Percentiles rank a stretch among this genome's conserved stretches.
These are phyloP conservation scores for Adela reaumurella DNA, from an alignment of 2,888 invertebrate genomes.

Conservation along the genomic window DNA sequence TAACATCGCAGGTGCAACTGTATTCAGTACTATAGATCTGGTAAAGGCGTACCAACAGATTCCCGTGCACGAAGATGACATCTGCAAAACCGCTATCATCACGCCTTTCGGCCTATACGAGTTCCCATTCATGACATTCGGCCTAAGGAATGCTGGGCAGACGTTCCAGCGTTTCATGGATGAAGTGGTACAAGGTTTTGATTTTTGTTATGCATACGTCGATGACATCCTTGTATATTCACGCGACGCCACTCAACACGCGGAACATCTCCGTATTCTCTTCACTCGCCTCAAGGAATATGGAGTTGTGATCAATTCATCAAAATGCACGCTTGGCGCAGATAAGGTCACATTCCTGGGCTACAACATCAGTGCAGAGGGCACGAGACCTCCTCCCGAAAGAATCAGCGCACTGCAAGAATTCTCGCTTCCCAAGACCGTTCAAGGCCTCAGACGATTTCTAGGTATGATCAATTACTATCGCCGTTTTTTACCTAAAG, in stretches of 20 bases:
- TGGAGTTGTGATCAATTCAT: slow-evolving; percentile 6
- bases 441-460: slow-evolving; percentile 8
- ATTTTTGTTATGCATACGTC: no score
- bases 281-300: slow-evolving; percentile 5
- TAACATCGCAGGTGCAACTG: slow-evolving; percentile 14
- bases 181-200: no score
- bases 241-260: no score
- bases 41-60: no score
- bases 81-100: no score
- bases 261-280: slow-evolving; percentile 6
- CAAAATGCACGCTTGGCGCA: slow-evolving; percentile 7
- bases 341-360: slow-evolving; percentile 8
- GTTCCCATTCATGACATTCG: no score
- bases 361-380: slow-evolving; percentile 4
- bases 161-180: no score
- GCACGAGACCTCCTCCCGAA: slow-evolving; percentile 2
- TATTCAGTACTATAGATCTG: slow-evolving; percentile 19
- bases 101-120: no score
- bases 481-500: no score
- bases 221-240: no score
- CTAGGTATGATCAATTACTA: slow-evolving; percentile 11
- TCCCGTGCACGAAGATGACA: no score
- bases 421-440: slow-evolving; percentile 8
- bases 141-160: no score
- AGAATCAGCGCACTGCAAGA: slow-evolving; percentile 6